phyloP scores from a whole-genome alignment of 2,888 invertebrate genomes.

The Poecilus cupreus region DNA sequence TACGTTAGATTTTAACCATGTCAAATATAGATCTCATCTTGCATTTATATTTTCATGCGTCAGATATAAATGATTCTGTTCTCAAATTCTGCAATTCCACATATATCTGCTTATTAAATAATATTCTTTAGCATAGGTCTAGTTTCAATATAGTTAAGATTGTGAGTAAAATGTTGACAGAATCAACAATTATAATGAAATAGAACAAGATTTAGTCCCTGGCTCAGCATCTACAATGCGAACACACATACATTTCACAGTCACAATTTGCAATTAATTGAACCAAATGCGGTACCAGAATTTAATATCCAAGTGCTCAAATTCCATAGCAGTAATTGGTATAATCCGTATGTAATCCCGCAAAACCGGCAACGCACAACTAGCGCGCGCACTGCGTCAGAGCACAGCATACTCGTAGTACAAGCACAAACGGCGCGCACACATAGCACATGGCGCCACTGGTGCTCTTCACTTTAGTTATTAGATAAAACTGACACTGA shows the following conservation, averaged over 20 bases:
- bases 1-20: too few species aligned
- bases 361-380: slow-evolving; percentile 56
- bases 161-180: too few species aligned
- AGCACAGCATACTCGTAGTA: background rate
- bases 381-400: slow-evolving; percentile 39
- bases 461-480: too few species aligned
- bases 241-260: slow-evolving; percentile 39
- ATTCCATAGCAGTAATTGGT: slow-evolving; percentile 65
- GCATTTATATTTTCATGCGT: too few species aligned
- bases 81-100: too few species aligned
- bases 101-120: too few species aligned
- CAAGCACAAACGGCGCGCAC: background rate
- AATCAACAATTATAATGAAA: background rate
- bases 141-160: too few species aligned
- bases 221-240: background rate
- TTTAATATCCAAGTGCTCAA: slow-evolving; percentile 63
- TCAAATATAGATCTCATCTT: too few species aligned
- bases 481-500: background rate
- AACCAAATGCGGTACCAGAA: slow-evolving; percentile 57
- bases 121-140: too few species aligned
- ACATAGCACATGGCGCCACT: background rate
- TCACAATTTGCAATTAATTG: slow-evolving; percentile 60
- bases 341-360: slow-evolving; percentile 65
- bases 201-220: slow-evolving; percentile 4
- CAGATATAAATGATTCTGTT: too few species aligned